Conservation (phyloP, 1,140 invertebrate genomes). For the Drosophila tani region DNA sequence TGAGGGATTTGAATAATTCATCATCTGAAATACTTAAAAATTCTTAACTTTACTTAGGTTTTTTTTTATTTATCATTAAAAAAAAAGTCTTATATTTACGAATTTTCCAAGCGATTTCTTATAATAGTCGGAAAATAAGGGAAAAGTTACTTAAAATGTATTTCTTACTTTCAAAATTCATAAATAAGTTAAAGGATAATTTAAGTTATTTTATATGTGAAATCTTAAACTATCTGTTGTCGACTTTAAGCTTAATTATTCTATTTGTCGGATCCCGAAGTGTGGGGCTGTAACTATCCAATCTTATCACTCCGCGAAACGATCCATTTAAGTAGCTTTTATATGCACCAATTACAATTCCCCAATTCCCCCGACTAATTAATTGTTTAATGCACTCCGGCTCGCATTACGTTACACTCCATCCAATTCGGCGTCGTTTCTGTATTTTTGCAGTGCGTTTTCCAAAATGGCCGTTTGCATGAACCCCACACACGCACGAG, state of each 20-base stretch:
- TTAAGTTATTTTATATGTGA: neutral
- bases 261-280: neutral
- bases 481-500: constrained; percentile 39
- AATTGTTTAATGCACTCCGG: constrained; percentile 79
- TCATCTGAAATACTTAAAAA: too few species aligned
- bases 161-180: neutral
- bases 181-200: too few species aligned
- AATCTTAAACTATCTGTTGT: neutral
- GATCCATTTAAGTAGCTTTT: constrained; percentile 41
- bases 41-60: too few species aligned
- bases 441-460: constrained; percentile 40
- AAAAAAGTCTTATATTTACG: too few species aligned
- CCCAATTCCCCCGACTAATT: constrained; percentile 65
- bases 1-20: too few species aligned
- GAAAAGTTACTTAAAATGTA: neutral
- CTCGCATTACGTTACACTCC: constrained; percentile 37
- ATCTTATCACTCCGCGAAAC: constrained; percentile 21
- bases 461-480: constrained; percentile 62
- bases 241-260: neutral
- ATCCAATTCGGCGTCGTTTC: constrained; percentile 17
- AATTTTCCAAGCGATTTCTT: too few species aligned
- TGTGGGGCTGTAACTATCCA: neutral
- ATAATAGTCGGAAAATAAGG: too few species aligned
- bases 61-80: too few species aligned
- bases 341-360: constrained; percentile 41